Evolutionary conservation across 2,113 vertebrate species (phyloP).

Genomic region (Nipponia nippon): DNA sequence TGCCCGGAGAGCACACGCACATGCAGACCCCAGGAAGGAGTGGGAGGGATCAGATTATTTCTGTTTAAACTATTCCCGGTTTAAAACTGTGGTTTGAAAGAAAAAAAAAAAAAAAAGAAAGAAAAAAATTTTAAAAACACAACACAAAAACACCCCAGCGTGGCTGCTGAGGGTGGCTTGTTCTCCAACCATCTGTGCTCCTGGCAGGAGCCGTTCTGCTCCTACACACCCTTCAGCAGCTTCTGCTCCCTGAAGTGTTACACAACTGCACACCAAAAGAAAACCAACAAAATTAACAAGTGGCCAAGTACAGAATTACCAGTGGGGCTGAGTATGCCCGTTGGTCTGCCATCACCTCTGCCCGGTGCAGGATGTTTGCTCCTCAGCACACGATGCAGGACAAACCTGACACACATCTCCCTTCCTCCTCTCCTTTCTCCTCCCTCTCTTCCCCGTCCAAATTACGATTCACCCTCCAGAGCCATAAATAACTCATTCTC

Average conservation of each 20-base stretch:
- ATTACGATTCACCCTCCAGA: not conserved
- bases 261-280: conserved; percentile 3
- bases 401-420: not conserved
- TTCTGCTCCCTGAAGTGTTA: conserved; percentile 41
- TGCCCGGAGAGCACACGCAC: not conserved
- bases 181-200: conserved; percentile 47
- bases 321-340: not conserved
- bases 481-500: not conserved
- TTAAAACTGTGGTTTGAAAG: not conserved
- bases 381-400: not conserved
- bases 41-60: not conserved
- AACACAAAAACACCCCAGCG: not conserved
- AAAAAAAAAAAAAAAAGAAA: not conserved
- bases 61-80: not conserved
- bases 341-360: not conserved
- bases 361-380: not conserved
- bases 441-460: not conserved
- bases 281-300: conserved; percentile 27
- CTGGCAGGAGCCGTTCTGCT: conserved; percentile 7
- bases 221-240: conserved; percentile 29
- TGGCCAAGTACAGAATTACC: not conserved
- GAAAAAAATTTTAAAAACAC: not conserved
- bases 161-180: conserved; percentile 27
- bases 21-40: not conserved
- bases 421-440: not conserved